Evolutionary conservation across 1,140 invertebrate genomes (phyloP).

Genomic region (Copidosoma floridanum): DNA sequence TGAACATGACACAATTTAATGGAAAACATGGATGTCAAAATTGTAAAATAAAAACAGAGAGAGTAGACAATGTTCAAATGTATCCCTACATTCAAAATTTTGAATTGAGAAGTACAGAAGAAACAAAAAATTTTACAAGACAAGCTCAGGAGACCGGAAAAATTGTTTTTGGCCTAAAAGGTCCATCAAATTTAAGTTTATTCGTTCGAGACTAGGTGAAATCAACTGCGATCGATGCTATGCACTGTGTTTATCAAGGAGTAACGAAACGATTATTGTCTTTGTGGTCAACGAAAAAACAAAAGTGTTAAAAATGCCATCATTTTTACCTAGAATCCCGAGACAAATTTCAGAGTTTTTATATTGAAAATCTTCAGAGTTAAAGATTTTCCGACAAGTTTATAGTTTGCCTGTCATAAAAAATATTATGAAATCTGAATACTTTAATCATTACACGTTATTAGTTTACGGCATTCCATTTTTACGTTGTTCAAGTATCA

Average conservation of each 20-base stretch:
- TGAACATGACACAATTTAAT: slow-evolving; percentile 27
- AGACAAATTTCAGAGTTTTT: no score
- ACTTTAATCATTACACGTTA: slow-evolving; percentile 29
- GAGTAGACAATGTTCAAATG: background rate
- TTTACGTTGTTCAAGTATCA: background rate
- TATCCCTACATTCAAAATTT: background rate
- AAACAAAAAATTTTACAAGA: background rate
- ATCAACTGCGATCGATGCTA: background rate
- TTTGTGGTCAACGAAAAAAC: no score
- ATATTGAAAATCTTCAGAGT: slow-evolving; percentile 20
- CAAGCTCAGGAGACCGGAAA: background rate
- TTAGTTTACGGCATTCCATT: slow-evolving; percentile 10
- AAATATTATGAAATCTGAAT: slow-evolving; percentile 16
- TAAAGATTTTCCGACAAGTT: slow-evolving; percentile 23
- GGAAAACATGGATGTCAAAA: slow-evolving; percentile 20
- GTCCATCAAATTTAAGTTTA: background rate
- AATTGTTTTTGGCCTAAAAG: background rate
- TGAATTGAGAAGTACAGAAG: slow-evolving; percentile 21
- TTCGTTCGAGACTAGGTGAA: background rate
- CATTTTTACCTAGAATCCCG: no score
- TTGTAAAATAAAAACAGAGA: background rate
- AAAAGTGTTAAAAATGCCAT: no score
- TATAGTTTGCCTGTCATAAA: slow-evolving; percentile 27
- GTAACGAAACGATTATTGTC: background rate
- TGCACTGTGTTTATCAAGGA: background rate